Evolutionary conservation across 2,113 vertebrate genomes (phyloP).

Genomic region (Pomatorhinus ruficollis): DNA sequence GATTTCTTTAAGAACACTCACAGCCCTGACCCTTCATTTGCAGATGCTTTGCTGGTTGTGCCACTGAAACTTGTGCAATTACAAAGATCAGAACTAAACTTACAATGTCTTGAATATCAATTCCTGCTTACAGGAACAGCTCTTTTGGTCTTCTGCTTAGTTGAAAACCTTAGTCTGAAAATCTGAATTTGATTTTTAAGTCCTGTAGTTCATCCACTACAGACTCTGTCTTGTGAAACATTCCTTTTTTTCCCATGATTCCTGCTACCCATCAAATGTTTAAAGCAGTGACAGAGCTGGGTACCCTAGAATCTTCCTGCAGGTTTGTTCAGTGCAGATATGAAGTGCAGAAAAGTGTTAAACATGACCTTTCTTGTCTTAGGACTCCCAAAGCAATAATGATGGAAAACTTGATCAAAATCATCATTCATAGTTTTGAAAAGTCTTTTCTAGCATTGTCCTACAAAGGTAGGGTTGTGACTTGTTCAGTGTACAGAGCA

Average conservation of each 20-base stretch:
- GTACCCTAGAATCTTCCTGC: not conserved
- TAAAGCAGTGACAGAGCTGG: not conserved
- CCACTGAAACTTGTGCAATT: not conserved
- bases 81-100: not conserved
- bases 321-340: not conserved
- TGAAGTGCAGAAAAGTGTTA: not conserved
- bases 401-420: not conserved
- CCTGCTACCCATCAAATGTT: not conserved
- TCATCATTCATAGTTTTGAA: not conserved
- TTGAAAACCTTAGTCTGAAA: not conserved
- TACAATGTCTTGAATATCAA: not conserved
- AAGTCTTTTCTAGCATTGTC: not conserved
- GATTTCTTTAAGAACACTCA: rapidly evolving
- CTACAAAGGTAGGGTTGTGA: not conserved
- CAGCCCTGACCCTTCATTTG: not conserved
- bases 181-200: not conserved
- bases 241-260: not conserved
- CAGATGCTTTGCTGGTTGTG: not conserved
- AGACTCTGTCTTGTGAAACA: not conserved
- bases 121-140: not conserved
- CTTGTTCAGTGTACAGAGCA: not conserved
- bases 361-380: not conserved
- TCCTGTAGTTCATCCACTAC: not conserved
- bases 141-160: not conserved
- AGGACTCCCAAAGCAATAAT: not conserved